These are phyloP conservation scores for Bovichtus variegatus DNA, from an alignment of 2,797 vertebrate species.

Conservation along the genomic window DNA sequence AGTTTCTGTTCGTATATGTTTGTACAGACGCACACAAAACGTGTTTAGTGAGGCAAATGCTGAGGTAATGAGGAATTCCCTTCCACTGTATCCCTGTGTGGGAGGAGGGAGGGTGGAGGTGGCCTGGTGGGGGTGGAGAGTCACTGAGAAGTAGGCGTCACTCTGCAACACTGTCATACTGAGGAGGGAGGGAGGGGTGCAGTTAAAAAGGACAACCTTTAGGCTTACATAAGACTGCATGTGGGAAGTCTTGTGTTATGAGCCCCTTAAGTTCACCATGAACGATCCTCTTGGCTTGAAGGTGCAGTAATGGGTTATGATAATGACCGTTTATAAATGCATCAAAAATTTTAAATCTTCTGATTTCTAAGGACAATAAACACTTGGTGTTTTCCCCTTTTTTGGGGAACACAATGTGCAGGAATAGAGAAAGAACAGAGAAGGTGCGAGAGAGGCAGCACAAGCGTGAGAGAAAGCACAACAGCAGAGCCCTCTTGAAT, in stretches of 20 bases:
- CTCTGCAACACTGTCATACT: slow-evolving; percentile 66
- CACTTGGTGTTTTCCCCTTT: slow-evolving; percentile 42
- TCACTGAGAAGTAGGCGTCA: slow-evolving; percentile 74
- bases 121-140: slow-evolving; percentile 67
- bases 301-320: background rate
- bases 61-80: slow-evolving; percentile 89
- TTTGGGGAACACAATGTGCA: slow-evolving; percentile 65
- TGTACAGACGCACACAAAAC: slow-evolving; percentile 22
- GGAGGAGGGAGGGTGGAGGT: slow-evolving; percentile 64
- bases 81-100: slow-evolving; percentile 74
- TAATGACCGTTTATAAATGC: slow-evolving; percentile 15
- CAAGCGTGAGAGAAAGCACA: slow-evolving; percentile 70
- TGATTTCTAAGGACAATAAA: slow-evolving; percentile 33
- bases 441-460: slow-evolving; percentile 58
- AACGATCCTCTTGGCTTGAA: slow-evolving; percentile 18
- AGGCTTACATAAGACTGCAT: slow-evolving; percentile 62
- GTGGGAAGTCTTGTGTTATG: slow-evolving; percentile 49
- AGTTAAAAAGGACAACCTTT: slow-evolving; percentile 49
- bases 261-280: slow-evolving; percentile 31
- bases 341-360: slow-evolving; percentile 1
- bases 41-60: slow-evolving; percentile 72
- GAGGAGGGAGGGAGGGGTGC: slow-evolving; percentile 42
- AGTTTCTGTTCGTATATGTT: slow-evolving; percentile 25
- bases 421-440: slow-evolving; percentile 50
- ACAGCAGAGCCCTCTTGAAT: slow-evolving; percentile 84